Conservation (phyloP, 2,888 invertebrate genomes). For the Liodrosophila aerea region DNA sequence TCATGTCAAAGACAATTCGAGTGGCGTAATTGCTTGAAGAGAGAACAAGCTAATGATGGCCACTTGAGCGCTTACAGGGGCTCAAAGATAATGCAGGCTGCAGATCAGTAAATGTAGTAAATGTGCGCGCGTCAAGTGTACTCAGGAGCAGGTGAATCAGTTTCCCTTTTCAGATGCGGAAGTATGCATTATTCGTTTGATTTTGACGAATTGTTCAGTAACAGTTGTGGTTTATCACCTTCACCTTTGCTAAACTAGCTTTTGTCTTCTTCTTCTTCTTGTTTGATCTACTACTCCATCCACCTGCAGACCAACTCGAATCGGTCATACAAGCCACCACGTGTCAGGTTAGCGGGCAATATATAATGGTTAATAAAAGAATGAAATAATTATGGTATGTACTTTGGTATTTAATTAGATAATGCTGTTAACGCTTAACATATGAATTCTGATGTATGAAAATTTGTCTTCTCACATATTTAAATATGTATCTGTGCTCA, state of each 20-base stretch:
- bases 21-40: constrained; percentile 66
- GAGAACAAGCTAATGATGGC: constrained; percentile 64
- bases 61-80: constrained; percentile 39
- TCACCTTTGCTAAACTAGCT: too few species aligned
- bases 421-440: too few species aligned
- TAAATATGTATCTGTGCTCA: too few species aligned
- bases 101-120: constrained; percentile 33
- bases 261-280: constrained; percentile 1
- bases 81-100: constrained; percentile 71
- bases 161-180: constrained; percentile 54
- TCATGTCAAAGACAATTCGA: constrained; percentile 69
- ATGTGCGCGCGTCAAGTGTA: constrained; percentile 51
- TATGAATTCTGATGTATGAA: too few species aligned
- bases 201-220: constrained; percentile 48
- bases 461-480: too few species aligned
- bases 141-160: constrained; percentile 71
- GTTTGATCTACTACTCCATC: constrained; percentile 4
- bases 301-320: constrained; percentile 44
- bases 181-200: constrained; percentile 71
- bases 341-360: too few species aligned
- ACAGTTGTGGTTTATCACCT: not conserved
- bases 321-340: constrained; percentile 7
- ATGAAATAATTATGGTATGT: too few species aligned
- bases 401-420: too few species aligned
- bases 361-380: too few species aligned